These are phyloP conservation scores for Brenthis daphne DNA, from an alignment of 2,888 invertebrate genomes.

Conservation along the genomic window DNA sequence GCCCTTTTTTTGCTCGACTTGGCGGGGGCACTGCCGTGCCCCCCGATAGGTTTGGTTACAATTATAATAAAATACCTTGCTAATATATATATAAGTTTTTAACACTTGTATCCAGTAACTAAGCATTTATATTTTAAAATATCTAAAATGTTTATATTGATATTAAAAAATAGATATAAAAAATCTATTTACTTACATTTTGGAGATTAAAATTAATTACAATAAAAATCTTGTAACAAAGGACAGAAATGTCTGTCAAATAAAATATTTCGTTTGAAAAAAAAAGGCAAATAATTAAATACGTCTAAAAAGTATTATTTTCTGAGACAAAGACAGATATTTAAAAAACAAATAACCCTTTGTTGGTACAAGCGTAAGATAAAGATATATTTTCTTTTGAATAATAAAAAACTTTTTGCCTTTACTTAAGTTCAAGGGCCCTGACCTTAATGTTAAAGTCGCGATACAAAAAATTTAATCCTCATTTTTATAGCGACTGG, in stretches of 20 bases:
- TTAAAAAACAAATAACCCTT: constrained; percentile 19
- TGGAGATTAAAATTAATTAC: background rate
- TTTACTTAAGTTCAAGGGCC: constrained; percentile 19
- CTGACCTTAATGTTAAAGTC: constrained; percentile 1
- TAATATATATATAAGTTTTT: too few relatives aligned
- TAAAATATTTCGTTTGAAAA: constrained; percentile 13
- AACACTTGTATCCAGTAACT: too few relatives aligned
- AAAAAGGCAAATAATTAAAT: constrained; percentile 13
- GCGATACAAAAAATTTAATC: constrained; percentile 8
- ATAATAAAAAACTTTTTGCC: constrained; percentile 16
- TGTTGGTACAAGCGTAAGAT: constrained; percentile 12
- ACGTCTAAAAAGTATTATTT: constrained; percentile 17
- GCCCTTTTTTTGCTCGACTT: too few relatives aligned
- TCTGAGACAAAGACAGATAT: constrained; percentile 11
- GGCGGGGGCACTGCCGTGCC: too few relatives aligned
- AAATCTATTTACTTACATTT: background rate
- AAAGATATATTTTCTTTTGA: constrained; percentile 18
- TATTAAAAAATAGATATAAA: background rate
- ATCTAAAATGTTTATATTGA: background rate
- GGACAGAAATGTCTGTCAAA: constrained; percentile 4
- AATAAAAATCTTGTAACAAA: background rate
- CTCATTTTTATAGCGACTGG: constrained; percentile 9
- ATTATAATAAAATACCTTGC: too few relatives aligned
- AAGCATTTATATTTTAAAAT: too few relatives aligned
- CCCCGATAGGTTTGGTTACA: too few relatives aligned